Percentiles rank a stretch among this genome's conserved stretches.
phyloP scores from a whole-genome alignment of 2,888 invertebrate genomes.

The Drosophila cognata region DNA sequence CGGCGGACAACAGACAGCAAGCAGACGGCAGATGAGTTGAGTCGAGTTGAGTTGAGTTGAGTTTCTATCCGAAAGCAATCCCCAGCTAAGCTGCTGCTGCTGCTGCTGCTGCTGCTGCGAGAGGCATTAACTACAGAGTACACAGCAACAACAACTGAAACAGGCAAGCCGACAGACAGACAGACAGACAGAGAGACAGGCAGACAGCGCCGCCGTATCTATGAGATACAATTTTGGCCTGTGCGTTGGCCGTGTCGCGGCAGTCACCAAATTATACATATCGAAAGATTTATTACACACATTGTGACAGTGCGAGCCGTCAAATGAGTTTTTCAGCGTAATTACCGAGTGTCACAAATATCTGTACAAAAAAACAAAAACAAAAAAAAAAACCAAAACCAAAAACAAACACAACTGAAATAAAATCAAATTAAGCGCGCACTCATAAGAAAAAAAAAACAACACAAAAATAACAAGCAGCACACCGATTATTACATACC shows the following conservation, averaged over 20 bases:
- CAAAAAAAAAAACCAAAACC: slow-evolving; percentile 20
- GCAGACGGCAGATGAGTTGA: slow-evolving; percentile 27
- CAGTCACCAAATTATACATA: slow-evolving; percentile 72
- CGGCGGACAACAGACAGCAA: neutral
- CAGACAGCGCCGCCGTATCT: slow-evolving; percentile 57
- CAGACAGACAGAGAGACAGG: slow-evolving; percentile 14
- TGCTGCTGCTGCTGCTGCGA: slow-evolving; percentile 6
- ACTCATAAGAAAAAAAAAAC: slow-evolving; percentile 46
- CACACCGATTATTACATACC: neutral
- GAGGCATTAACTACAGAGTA: slow-evolving; percentile 50
- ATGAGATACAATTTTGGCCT: slow-evolving; percentile 69
- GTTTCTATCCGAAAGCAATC: slow-evolving; percentile 56
- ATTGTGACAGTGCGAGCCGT: slow-evolving; percentile 74
- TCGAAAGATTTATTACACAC: slow-evolving; percentile 79
- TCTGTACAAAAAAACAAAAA: slow-evolving; percentile 53
- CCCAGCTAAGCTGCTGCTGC: slow-evolving; percentile 66
- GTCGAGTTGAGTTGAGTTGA: slow-evolving; percentile 23
- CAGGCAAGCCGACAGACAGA: slow-evolving; percentile 18
- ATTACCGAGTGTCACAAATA: slow-evolving; percentile 75
- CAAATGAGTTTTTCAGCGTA: slow-evolving; percentile 82
- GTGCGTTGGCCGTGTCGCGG: slow-evolving; percentile 68
- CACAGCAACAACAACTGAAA: slow-evolving; percentile 18
- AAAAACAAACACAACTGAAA: slow-evolving; percentile 19
- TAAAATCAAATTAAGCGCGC: slow-evolving; percentile 62
- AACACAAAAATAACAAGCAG: slow-evolving; percentile 4